Percentiles rank a stretch among this genome's conserved stretches.
These are phyloP conservation scores for Rhagologus leucostigma DNA, from an alignment of 2,113 vertebrate genomes.

Conservation along the genomic window DNA sequence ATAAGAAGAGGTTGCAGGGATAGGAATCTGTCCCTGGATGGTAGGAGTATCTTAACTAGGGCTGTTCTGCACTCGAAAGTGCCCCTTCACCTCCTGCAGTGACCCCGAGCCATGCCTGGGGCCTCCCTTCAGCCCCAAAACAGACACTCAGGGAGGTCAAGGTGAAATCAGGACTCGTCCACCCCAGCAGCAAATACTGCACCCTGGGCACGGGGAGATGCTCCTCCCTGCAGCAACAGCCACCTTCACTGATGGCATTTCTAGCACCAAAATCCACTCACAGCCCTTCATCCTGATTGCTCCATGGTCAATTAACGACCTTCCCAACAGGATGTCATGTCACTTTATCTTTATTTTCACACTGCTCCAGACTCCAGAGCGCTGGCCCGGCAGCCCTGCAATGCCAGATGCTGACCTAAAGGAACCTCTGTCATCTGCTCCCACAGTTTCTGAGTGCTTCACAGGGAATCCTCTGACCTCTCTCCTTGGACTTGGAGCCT, in stretches of 20 bases:
- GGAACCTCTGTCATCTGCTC: not conserved
- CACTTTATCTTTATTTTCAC: constrained; percentile 3
- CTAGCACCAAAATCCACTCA: not conserved
- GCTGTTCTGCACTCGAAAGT: not conserved
- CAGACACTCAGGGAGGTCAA: not conserved
- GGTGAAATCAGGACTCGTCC: not conserved
- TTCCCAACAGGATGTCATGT: constrained; percentile 5
- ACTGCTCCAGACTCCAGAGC: not conserved
- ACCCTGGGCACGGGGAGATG: not conserved
- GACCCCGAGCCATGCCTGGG: not conserved
- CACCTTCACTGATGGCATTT: not conserved
- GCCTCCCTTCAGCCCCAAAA: not conserved
- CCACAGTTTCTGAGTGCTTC: not conserved
- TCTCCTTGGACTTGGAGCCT: not conserved
- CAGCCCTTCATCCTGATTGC: not conserved
- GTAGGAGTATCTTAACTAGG: not conserved
- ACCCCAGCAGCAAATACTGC: not conserved
- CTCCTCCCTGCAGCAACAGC: fast-evolving
- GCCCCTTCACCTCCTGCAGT: not conserved
- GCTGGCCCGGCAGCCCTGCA: not conserved
- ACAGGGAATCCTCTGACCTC: not conserved
- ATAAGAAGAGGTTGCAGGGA: not conserved
- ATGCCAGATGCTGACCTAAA: not conserved
- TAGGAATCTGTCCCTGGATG: not conserved
- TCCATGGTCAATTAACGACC: not conserved